Conservation (phyloP, 2,888 invertebrate species). For the Geophilus truncorum region DNA sequence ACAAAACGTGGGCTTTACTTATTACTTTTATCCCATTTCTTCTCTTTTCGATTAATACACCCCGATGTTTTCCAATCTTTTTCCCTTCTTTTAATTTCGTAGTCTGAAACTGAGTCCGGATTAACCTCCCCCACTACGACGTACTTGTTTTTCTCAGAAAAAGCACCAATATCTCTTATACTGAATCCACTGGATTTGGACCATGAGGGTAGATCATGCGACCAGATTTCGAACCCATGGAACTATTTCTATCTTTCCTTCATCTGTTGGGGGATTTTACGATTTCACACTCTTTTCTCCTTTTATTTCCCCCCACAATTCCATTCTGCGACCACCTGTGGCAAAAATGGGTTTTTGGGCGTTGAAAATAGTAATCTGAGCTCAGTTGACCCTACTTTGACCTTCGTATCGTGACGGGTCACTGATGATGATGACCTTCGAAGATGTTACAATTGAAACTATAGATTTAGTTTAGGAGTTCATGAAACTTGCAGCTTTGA, state of each 20-base stretch:
- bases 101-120: neutral
- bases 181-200: neutral
- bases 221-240: neutral
- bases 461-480: no score
- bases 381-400: no score
- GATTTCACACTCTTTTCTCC: neutral
- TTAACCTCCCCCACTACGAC: neutral
- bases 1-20: neutral
- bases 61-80: neutral
- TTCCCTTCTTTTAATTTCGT: neutral
- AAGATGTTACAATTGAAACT: no score
- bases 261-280: neutral
- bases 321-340: neutral
- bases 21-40: neutral
- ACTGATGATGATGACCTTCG: no score
- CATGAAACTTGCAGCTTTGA: no score
- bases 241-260: neutral
- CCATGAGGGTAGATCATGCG: neutral
- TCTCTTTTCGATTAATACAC: neutral
- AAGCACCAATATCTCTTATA: neutral
- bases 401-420: no score
- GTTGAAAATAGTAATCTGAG: no score
- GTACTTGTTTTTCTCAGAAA: neutral
- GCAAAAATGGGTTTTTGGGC: neutral
- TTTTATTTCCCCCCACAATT: neutral